Base-by-base conservation (phyloP, 2,888 invertebrate genomes). In the Eilema depressum region DNA sequence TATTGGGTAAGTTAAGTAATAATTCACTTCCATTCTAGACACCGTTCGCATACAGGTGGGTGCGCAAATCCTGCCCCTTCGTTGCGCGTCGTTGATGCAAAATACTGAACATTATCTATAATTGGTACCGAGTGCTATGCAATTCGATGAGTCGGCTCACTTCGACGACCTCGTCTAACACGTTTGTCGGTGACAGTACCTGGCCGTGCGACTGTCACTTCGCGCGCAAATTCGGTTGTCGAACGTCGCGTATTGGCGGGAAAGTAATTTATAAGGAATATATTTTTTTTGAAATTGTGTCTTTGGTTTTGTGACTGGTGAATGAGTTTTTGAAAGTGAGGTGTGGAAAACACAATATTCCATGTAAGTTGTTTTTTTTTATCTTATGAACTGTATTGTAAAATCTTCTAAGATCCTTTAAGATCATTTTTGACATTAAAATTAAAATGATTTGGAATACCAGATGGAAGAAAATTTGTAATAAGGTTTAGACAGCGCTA, bases 151-250 rank as follows among this genome's bases (percentile, higher is more conserved):
- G 69, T 79, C 62, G 56, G 68, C 66, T 82, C 81, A 75, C 73
- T 69, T 66, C 78, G 77, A 78, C 83, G 80, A 77, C 85, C 81
- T 79, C 76, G 77, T 74, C 33, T 62, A 67, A 68, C 70, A 74
- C 73, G 74, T 69, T 73, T 72, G 73, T 66, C 70, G 66, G 66
- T 70, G 81, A 75, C 87, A 88, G 88, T 88, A 70, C 76, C 70
- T 70, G 75, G 77, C 79, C 79, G 85, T 73, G 81, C 81, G 89
- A 74, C 85, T 83, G 87, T 85, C 85, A 86, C 84, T 83, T 86
- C 81, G 79, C 83, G 85, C 81, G 83, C 73, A 73, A 80, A 83
- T 86, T 83, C 75, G 85, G 76, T 60, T 81, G 70, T 73, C 78
- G 79, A 77, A 71, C 68, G 81, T 73, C 77, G 76, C 73, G 68